Base-by-base conservation (phyloP, 2,888 invertebrate species). In the Lithophane semibrunnea region DNA sequence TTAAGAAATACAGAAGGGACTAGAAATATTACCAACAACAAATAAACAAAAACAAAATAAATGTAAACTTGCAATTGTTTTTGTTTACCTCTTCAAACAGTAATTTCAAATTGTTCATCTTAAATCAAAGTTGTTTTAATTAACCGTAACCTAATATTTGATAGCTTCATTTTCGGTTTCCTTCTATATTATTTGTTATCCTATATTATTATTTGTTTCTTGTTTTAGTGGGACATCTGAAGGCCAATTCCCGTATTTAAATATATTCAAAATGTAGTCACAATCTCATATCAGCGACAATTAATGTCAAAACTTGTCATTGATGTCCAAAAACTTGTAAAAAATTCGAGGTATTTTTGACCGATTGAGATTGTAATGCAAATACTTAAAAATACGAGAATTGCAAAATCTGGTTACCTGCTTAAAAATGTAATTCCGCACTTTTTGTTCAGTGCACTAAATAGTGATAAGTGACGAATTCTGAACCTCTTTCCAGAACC, bases 1-100 rank as follows among this genome's bases (percentile, higher is more conserved):
- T 29, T 29, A 29, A 70, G 12, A 66, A 66, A 21, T 63, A 65
- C 13, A 64, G 3, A 65, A 70, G 4, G 24, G 3, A 12, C 24
- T 21, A 18, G 3, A 44, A 44, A 44, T 65, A 44, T 24, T 18
- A 44, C 21, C n/a, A 65, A 24, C 1, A 67, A 10, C 10, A 29
- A 5, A 21, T 73, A 37, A 66, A 65, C 4, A 72, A 52, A 12
- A 56, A 68, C n/a, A 56, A 18, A 47, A 16, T 37, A 16, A 73
- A 47, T 16, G 2, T 8, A 47, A 70, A 58, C 21, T 73, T 70
- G 47, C 8, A 37, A n/a, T 58, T 49, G 13, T 73, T 70, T 24
- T 58, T 37, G 29, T 47, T 49, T 60, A 49, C 12, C 18, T 66
- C 3, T n/a, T 56, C n/a, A 56, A 10, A n/a, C 9, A 8, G 52